phyloP scores from a whole-genome alignment of 2,888 invertebrate genomes.

The Acleris laterana region DNA sequence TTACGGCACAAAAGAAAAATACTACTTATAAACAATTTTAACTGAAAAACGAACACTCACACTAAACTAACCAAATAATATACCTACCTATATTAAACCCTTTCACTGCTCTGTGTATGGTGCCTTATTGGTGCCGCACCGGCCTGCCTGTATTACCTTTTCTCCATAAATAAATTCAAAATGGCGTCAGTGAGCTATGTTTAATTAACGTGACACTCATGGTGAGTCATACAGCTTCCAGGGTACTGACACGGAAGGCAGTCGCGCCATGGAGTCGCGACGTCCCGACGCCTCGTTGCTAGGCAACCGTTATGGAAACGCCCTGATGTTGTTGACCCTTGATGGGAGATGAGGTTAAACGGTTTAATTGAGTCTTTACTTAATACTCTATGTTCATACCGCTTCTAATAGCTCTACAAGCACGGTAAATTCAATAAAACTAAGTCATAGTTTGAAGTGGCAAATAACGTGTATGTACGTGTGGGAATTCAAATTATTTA shows the following conservation, averaged over 20 bases:
- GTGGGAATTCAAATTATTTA: too few species aligned
- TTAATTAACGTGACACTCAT: constrained; percentile 22
- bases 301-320: constrained; percentile 33
- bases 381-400: neutral
- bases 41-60: too few species aligned
- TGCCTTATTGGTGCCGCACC: too few species aligned
- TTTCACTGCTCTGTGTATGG: too few species aligned
- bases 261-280: constrained; percentile 37
- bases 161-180: neutral
- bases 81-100: too few species aligned
- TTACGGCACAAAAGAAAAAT: too few species aligned
- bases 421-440: neutral
- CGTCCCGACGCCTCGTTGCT: constrained; percentile 37
- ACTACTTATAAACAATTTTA: too few species aligned
- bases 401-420: neutral
- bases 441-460: too few species aligned
- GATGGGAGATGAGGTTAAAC: neutral
- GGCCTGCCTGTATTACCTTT: too few species aligned
- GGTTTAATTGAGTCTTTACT: constrained; percentile 1
- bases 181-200: neutral
- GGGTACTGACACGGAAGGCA: constrained; percentile 29
- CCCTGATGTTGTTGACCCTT: constrained; percentile 38
- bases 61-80: too few species aligned
- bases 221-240: constrained; percentile 26
- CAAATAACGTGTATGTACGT: too few species aligned